phyloP scores from a whole-genome alignment of 2,888 invertebrate species.

The Hipparchia sbordonii region DNA sequence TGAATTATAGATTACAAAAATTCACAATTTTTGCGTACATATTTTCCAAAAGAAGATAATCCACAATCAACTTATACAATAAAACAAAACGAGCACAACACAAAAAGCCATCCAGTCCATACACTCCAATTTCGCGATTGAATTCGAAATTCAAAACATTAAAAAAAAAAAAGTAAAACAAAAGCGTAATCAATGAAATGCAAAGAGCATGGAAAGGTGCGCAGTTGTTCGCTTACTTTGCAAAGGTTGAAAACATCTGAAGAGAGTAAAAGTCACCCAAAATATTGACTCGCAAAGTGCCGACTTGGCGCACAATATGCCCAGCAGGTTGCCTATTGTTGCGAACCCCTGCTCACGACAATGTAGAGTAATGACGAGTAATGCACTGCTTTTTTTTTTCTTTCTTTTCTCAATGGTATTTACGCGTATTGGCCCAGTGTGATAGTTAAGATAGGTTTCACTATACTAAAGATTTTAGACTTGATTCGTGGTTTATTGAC shows the following conservation, averaged over 20 bases:
- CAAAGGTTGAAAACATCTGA: conserved; percentile 52
- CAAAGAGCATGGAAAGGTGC: conserved; percentile 54
- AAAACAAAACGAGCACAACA: conserved; percentile 14
- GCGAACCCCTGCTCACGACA: conserved; percentile 63
- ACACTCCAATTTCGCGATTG: conserved; percentile 49
- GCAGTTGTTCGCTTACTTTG: conserved; percentile 72
- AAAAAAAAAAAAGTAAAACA: conserved; percentile 54
- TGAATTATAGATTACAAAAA: background rate
- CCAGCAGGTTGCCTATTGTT: conserved; percentile 79
- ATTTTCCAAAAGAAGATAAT: background rate
- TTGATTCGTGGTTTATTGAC: too few relatives aligned
- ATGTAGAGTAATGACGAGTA: conserved; percentile 71
- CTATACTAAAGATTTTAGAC: too few relatives aligned
- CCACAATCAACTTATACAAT: background rate
- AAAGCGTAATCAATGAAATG: conserved; percentile 64
- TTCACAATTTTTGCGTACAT: background rate
- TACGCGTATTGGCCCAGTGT: background rate
- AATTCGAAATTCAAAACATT: conserved; percentile 56
- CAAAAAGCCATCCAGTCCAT: conserved; percentile 37
- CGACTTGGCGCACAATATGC: conserved; percentile 71
- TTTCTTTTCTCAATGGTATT: conserved; percentile 42
- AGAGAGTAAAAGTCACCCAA: conserved; percentile 69
- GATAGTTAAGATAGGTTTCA: background rate
- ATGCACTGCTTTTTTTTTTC: conserved; percentile 72
- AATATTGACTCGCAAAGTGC: conserved; percentile 81